Base-by-base conservation (phyloP, 2,113 vertebrate genomes). In the Empidonax traillii region DNA sequence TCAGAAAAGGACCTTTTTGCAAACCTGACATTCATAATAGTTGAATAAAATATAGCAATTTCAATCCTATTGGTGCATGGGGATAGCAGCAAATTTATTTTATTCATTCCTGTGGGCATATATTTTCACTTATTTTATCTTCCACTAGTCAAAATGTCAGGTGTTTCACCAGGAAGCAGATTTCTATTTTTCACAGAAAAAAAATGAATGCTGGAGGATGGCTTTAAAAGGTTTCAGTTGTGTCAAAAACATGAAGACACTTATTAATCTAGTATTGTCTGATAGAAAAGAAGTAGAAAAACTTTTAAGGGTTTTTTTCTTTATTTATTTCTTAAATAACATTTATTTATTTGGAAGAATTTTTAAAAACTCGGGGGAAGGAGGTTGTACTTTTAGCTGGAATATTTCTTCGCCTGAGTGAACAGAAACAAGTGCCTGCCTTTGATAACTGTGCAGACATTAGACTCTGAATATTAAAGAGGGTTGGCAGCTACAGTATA, bases 401-500 rank as follows among this genome's bases (percentile, higher is more conserved):
- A 93, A 88, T 80, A 79, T 76, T 93, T 72, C 61, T 67, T 94
- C 0, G n/a, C 52, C 47, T 90, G 66, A 90, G 41, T 94, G 95
- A 97, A 77, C 61, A 75, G n/a, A 78, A 96, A 97, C 85, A 96
- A 96, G 68, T 55, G 59, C 73, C 77, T 96, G 69, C 46, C 68
- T 97, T 96, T 94, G 74, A 94, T 91, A 96, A 92, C 58, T 94
- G 39, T 65, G 68, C 58, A 89, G 90, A 89, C 77, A 74, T 87
- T 92, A 94, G 52, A 72, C 31, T 77, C 39, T 94, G 91, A 97
- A 80, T 96, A 93, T 96, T 94, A 97, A 97, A 68, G 87, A 97
- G 94, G 46, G 37, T 87, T 97, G 93, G 71, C 85, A 96, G 79
- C 22, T 92, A 95, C 46, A 90, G 41, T 53, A 69, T 81, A 91